Percentiles rank a stretch among this genome's conserved stretches.
Conservation (phyloP, 2,797 vertebrate species). For the Odontamblyopus rebecca region DNA sequence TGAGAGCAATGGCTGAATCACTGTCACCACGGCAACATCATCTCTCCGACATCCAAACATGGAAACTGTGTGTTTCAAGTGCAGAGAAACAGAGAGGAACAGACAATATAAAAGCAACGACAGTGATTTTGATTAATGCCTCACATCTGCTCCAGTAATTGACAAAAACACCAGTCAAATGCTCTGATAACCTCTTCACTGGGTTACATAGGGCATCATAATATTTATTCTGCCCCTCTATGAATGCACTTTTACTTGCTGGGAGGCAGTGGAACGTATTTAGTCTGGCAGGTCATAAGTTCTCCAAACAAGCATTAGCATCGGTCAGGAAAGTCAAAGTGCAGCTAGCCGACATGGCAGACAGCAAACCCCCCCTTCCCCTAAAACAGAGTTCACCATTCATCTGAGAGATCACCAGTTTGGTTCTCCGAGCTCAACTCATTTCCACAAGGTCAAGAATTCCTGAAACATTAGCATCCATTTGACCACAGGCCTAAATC, state of each 20-base stretch:
- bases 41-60: constrained; percentile 35
- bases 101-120: constrained; percentile 5
- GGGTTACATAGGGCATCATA: constrained; percentile 24
- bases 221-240: constrained; percentile 36
- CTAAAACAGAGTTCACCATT: constrained; percentile 66
- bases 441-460: constrained; percentile 65
- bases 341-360: constrained; percentile 36
- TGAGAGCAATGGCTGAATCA: constrained; percentile 50
- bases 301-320: constrained; percentile 64
- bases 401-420: constrained; percentile 68
- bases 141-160: not conserved
- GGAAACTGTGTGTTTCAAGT: constrained; percentile 20
- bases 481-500: constrained; percentile 43
- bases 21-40: constrained; percentile 61
- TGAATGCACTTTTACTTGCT: constrained; percentile 42
- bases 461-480: constrained; percentile 53
- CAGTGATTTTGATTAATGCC: constrained; percentile 1
- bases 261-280: constrained; percentile 34
- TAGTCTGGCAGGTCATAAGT: constrained; percentile 64
- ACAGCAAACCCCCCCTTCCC: constrained; percentile 29
- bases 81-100: constrained; percentile 13
- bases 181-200: constrained; percentile 14
- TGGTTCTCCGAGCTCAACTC: constrained; percentile 53
- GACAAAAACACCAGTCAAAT: not conserved
- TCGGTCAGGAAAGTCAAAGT: constrained; percentile 66